Evolutionary conservation across 1,140 invertebrate genomes (phyloP).

Genomic region (Leguminivora glycinivorella): DNA sequence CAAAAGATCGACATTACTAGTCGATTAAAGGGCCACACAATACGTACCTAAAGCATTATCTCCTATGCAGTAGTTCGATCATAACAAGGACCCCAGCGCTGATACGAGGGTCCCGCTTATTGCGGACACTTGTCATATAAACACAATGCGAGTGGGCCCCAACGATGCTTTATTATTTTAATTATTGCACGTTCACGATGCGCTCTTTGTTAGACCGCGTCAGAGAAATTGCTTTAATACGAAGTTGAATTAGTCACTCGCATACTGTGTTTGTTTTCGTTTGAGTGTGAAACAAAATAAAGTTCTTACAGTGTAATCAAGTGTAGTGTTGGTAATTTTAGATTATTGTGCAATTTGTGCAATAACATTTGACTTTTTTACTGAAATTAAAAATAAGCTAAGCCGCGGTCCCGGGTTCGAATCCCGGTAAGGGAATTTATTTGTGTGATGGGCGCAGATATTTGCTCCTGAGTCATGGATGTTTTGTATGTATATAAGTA

Average conservation of each 20-base stretch:
- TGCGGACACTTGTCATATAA: constrained; percentile 74
- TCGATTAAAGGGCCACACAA: no score
- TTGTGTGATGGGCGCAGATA: no score
- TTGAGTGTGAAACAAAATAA: constrained; percentile 39
- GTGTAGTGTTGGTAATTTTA: background rate
- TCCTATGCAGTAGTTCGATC: constrained; percentile 5
- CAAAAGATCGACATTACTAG: no score
- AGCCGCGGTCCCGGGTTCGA: no score
- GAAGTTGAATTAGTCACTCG: constrained; percentile 56
- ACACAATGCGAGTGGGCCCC: constrained; percentile 53
- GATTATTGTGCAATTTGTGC: background rate
- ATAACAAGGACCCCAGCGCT: constrained; percentile 38
- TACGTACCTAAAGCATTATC: background rate
- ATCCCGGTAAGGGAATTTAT: no score
- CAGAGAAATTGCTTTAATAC: constrained; percentile 44
- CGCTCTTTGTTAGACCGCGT: constrained; percentile 60
- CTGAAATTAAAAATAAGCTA: no score
- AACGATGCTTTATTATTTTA: constrained; percentile 76
- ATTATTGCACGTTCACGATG: constrained; percentile 69
- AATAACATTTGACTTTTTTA: no score
- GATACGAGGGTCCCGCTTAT: constrained; percentile 61
- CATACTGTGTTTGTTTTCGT: constrained; percentile 55
- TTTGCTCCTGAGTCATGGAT: no score
- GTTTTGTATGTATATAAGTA: no score
- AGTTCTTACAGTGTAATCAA: constrained; percentile 18